phyloP scores from a whole-genome alignment of 64 coral and sea anemone genomes.

The Actinia equina region DNA sequence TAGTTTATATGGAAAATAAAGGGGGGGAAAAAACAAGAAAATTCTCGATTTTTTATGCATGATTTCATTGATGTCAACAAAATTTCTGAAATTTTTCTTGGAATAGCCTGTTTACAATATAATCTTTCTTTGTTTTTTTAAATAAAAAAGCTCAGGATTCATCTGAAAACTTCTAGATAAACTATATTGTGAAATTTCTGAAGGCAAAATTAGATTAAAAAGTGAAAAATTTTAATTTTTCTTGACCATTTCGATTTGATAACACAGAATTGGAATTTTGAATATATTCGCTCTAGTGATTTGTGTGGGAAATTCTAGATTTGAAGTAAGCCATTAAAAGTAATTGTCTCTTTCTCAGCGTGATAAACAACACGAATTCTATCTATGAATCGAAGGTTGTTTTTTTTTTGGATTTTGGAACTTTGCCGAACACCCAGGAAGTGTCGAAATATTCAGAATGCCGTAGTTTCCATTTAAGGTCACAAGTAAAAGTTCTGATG shows the following conservation, averaged over 20 bases:
- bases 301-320: background rate
- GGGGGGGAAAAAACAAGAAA: background rate
- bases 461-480: conserved; percentile 14
- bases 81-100: conserved; percentile 2
- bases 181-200: background rate
- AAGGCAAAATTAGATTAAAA: background rate
- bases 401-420: conserved; percentile 14
- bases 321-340: background rate
- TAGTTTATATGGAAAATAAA: background rate
- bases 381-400: background rate
- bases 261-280: background rate
- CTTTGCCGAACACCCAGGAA: conserved; percentile 29
- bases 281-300: background rate
- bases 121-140: background rate
- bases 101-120: background rate
- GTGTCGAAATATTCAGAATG: conserved; percentile 6
- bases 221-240: background rate
- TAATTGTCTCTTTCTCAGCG: background rate
- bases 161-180: background rate
- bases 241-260: background rate
- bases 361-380: background rate
- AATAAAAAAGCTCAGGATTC: background rate
- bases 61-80: background rate
- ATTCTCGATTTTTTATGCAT: background rate
- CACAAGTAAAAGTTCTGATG: background rate